Conservation (phyloP, 1,140 invertebrate genomes). For the Drosophila ogumai region DNA sequence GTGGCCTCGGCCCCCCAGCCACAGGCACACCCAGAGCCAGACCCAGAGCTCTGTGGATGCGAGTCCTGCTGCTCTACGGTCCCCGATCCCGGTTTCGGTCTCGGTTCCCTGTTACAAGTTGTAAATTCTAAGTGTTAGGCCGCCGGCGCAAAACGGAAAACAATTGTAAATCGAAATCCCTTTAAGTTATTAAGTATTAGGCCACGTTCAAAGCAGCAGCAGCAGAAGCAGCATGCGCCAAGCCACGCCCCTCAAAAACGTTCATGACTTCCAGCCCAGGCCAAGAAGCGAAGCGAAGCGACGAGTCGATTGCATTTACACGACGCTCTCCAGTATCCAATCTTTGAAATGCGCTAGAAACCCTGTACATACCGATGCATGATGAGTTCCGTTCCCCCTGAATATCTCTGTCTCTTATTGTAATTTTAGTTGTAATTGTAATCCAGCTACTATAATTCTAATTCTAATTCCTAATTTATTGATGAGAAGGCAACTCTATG, state of each 20-base stretch:
- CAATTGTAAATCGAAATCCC: constrained; percentile 74
- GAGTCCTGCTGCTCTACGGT: constrained; percentile 34
- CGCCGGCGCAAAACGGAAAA: constrained; percentile 42
- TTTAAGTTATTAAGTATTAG: constrained; percentile 78
- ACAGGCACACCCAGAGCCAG: not conserved
- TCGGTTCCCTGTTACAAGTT: constrained; percentile 52
- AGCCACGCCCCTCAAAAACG: constrained; percentile 24
- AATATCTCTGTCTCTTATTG: constrained; percentile 68
- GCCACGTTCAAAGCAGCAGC: constrained; percentile 57
- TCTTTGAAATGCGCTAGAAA: constrained; percentile 40
- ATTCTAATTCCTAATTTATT: constrained; percentile 71
- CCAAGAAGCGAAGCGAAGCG: constrained; percentile 31
- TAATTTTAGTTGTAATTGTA: constrained; percentile 61
- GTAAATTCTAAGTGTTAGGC: constrained; percentile 80
- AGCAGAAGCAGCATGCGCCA: constrained; percentile 12
- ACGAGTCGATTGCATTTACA: constrained; percentile 55
- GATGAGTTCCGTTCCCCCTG: constrained; percentile 30
- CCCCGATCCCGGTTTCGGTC: constrained; percentile 11
- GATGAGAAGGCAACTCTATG: constrained; percentile 24
- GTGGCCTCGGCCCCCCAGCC: constrained; percentile 1
- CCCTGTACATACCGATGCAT: constrained; percentile 60
- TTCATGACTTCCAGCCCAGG: constrained; percentile 53
- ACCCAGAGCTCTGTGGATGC: constrained; percentile 16
- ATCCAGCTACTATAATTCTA: constrained; percentile 49
- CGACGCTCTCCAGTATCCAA: constrained; percentile 45